These are phyloP conservation scores for Phrynocephalus guinanensis DNA, from an alignment of 2,797 vertebrate species.

Conservation along the genomic window DNA sequence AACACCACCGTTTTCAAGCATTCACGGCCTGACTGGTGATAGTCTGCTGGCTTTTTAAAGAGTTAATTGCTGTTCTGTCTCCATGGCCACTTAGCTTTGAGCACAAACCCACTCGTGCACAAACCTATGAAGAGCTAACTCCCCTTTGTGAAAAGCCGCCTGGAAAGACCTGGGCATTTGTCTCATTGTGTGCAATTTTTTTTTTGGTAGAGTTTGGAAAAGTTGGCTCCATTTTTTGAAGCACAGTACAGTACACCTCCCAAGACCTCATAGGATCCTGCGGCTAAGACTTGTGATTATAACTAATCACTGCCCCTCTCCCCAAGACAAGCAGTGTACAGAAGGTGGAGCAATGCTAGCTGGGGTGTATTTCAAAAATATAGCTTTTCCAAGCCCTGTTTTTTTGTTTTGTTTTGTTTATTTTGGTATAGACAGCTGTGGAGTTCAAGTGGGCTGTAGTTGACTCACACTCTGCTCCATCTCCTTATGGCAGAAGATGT, in stretches of 20 bases:
- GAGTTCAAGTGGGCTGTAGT: too few species aligned
- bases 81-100: background rate
- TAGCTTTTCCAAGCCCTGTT: too few species aligned
- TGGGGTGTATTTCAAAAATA: background rate
- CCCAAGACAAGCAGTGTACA: too few species aligned
- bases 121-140: background rate
- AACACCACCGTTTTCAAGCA: background rate
- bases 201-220: background rate
- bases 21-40: conserved; percentile 13
- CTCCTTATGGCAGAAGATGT: too few species aligned
- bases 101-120: background rate
- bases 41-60: background rate
- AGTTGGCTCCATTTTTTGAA: background rate
- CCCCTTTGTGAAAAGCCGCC: background rate
- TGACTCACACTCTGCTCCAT: too few species aligned
- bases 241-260: background rate
- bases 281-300: too few species aligned
- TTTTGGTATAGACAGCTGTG: too few species aligned
- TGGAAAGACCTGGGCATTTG: background rate
- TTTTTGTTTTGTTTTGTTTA: background rate
- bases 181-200: too few species aligned
- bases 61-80: conserved; percentile 12
- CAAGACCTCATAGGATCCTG: too few species aligned
- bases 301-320: too few species aligned
- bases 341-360: too few species aligned